Evolutionary conservation across 2,113 vertebrate species (phyloP).

Genomic region (Myrmecobius fasciatus): DNA sequence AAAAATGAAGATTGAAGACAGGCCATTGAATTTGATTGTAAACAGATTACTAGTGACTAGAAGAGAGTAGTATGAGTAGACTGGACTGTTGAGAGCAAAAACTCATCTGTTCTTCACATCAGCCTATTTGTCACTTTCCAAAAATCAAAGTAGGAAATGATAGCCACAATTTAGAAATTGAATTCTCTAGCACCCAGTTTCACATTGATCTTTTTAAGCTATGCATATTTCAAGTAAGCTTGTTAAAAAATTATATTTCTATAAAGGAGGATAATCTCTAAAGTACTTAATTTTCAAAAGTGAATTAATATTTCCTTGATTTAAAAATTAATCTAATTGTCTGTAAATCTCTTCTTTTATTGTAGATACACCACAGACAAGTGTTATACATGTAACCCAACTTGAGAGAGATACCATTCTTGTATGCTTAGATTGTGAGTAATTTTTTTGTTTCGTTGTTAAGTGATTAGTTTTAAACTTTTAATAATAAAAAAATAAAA

Average conservation of each 20-base stretch:
- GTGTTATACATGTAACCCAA: conserved; percentile 96
- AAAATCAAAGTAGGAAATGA: conserved; percentile 24
- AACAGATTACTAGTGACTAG: not conserved
- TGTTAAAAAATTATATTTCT: not conserved
- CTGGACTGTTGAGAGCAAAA: not conserved
- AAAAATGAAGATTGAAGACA: not conserved
- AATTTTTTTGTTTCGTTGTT: conserved; percentile 85
- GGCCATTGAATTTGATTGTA: not conserved
- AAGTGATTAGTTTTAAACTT: conserved; percentile 81
- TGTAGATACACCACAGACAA: conserved; percentile 94
- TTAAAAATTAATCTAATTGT: not conserved
- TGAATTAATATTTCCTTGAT: not conserved
- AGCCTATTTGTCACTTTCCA: not conserved
- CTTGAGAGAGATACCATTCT: conserved; percentile 98
- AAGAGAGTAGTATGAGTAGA: not conserved
- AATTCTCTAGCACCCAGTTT: not conserved
- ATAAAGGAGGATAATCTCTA: not conserved
- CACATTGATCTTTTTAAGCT: not conserved
- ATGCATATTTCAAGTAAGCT: fast-evolving
- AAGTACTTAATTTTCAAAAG: not conserved
- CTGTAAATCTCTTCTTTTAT: conserved; percentile 57
- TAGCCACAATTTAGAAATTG: conserved; percentile 42
- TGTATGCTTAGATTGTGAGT: conserved; percentile 98
- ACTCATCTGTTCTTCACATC: not conserved
- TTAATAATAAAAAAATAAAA: too few species aligned